phyloP scores from a whole-genome alignment of 2,888 invertebrate genomes.

The Phoenoteleia sp. region DNA sequence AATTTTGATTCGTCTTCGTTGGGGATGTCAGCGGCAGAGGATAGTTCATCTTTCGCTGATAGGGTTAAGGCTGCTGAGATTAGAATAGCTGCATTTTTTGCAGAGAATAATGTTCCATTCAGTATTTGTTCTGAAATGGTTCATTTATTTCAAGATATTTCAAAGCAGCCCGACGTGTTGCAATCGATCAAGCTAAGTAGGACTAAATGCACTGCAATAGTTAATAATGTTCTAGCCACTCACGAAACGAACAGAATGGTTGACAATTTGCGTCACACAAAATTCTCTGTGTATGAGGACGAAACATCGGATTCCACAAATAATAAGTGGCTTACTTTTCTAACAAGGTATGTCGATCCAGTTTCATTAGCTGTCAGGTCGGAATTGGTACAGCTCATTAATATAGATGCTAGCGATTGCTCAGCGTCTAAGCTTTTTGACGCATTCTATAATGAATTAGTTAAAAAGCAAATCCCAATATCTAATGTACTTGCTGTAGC shows the following conservation, averaged over 20 bases:
- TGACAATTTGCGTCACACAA: neutral
- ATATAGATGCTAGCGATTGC: conserved; percentile 5
- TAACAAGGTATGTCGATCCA: neutral
- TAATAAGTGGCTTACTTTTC: neutral
- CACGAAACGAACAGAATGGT: neutral
- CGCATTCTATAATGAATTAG: neutral
- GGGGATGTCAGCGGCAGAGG: too few species aligned
- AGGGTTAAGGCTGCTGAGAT: conserved; percentile 5
- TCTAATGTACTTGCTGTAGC: neutral
- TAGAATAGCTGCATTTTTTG: neutral
- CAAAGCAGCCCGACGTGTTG: neutral
- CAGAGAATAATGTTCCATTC: conserved; percentile 1
- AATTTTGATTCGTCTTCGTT: too few species aligned
- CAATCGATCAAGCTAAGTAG: neutral
- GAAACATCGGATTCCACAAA: neutral
- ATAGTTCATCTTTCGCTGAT: too few species aligned
- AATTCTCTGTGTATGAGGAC: neutral
- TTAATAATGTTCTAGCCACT: neutral
- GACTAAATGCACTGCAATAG: neutral
- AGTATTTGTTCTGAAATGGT: neutral
- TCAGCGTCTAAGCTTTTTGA: neutral
- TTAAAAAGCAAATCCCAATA: conserved; percentile 13
- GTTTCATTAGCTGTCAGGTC: neutral
- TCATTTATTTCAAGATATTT: neutral
- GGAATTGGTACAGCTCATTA: neutral